Evolutionary conservation across 2,888 invertebrate genomes (phyloP), one percentile per base, ranked within the genome.

Genomic region (Platypus cylindrus): DNA sequence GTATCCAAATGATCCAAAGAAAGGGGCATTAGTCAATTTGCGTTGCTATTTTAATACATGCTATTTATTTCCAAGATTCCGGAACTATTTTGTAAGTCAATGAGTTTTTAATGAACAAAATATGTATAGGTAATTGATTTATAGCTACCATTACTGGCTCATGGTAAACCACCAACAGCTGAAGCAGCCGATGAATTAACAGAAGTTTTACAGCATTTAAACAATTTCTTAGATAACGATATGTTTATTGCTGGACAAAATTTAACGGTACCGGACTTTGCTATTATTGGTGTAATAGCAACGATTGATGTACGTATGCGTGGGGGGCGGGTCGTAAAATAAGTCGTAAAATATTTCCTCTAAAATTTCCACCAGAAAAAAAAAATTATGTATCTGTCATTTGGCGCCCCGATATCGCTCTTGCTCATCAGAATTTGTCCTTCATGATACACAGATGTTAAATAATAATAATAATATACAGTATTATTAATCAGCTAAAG

Each of bases 241-340:
- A 60, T 68, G 5, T 82, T 72, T 57, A 70, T 71, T 1, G 79
- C 78, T 5, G 82, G 80, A 3, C 67, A 75, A 32, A 64, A 72
- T 37, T 53, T 81, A 37, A 79, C 81, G 1, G 66, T 82, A 12
- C 82, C 82, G 3, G 83, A 83, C 52, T 68, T 78, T 44, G 58
- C 71, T 22, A 68, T 79, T 3, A 62, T 71, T 9, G 66, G 75
- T 7, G 67, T 72, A 8, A 60, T 81, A 9, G 67, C 71, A 18
- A 70, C 73, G 40, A 59, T 72, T 30, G 72, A 73, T 43, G 76
- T 75, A 59, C 60, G 36, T n/a, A n/a, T n/a, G n/a, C n/a, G n/a
- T n/a, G n/a, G n/a, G n/a, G n/a, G n/a, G n/a, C n/a, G n/a, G n/a
- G n/a, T n/a, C n/a, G n/a, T n/a, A n/a, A n/a, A n/a, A n/a, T n/a